phyloP scores from a whole-genome alignment of 2,888 invertebrate genomes.

The Hoplodrina blanda region DNA sequence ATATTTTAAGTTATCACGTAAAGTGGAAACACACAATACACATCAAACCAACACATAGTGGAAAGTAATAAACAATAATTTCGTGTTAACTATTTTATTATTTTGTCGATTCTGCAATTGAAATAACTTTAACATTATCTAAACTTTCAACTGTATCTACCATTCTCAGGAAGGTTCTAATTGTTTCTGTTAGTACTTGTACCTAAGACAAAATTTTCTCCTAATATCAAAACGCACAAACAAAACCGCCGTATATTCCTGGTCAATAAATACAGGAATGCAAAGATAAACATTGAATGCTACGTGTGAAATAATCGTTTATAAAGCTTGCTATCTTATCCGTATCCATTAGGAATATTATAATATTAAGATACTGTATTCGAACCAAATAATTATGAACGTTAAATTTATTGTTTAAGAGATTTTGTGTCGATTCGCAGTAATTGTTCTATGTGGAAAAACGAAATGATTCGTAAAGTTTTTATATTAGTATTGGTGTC shows the following conservation, averaged over 20 bases:
- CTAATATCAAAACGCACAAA: neutral
- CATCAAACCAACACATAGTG: too few relatives aligned
- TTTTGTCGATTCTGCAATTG: too few relatives aligned
- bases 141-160: too few relatives aligned
- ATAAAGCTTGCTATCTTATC: conserved; percentile 42
- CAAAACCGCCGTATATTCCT: conserved; percentile 30
- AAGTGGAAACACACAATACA: too few relatives aligned
- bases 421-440: conserved; percentile 56
- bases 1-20: too few relatives aligned
- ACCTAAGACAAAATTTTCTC: neutral
- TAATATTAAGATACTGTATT: conserved; percentile 52
- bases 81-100: too few relatives aligned
- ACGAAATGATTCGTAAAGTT: conserved; percentile 55
- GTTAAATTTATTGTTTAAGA: conserved; percentile 49
- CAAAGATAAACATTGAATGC: conserved; percentile 8
- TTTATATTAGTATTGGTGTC: conserved; percentile 49
- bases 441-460: conserved; percentile 42
- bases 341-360: conserved; percentile 32
- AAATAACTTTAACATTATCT: neutral
- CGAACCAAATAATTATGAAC: conserved; percentile 37
- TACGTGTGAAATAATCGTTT: conserved; percentile 33
- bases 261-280: conserved; percentile 10
- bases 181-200: neutral
- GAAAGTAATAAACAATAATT: too few relatives aligned
- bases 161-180: neutral